Conservation (phyloP, 2,888 invertebrate genomes). For the Cheilosia grossa region DNA sequence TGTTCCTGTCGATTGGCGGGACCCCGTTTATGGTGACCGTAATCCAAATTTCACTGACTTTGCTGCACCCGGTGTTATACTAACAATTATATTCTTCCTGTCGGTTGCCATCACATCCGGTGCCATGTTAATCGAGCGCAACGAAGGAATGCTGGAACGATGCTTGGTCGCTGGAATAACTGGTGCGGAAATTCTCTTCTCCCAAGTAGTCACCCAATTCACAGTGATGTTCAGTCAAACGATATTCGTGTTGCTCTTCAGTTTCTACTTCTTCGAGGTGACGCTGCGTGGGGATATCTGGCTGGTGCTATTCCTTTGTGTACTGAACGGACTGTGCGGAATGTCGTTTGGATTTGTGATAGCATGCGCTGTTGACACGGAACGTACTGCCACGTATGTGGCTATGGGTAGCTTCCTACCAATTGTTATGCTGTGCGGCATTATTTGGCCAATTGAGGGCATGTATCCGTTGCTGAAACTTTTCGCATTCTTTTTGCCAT, state of each 20-base stretch:
- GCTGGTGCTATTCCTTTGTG: constrained; percentile 89
- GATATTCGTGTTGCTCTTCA: constrained; percentile 89
- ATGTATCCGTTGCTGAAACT: constrained; percentile 91
- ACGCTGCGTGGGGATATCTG: constrained; percentile 90
- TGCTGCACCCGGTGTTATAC: constrained; percentile 95
- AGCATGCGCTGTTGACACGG: constrained; percentile 91
- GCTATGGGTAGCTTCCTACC: constrained; percentile 94
- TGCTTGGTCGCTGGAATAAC: constrained; percentile 93
- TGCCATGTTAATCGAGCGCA: constrained; percentile 93
- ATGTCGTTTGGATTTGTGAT: constrained; percentile 96
- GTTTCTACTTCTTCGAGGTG: constrained; percentile 90
- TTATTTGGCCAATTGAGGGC: constrained; percentile 97
- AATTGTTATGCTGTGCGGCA: constrained; percentile 93
- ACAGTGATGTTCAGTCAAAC: constrained; percentile 94
- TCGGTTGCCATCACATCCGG: constrained; percentile 96
- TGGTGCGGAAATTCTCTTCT: constrained; percentile 91
- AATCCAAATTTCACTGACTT: constrained; percentile 96
- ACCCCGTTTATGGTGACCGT: constrained; percentile 89
- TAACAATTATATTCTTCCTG: constrained; percentile 96
- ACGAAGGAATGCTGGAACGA: constrained; percentile 95
- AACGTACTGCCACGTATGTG: constrained; percentile 92
- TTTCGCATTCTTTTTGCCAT: constrained; percentile 90
- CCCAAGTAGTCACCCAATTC: constrained; percentile 95
- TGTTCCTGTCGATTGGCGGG: constrained; percentile 85
- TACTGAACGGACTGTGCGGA: constrained; percentile 94